Base-by-base conservation (phyloP, 2,888 invertebrate genomes). In the Eristalis arbustorum region DNA sequence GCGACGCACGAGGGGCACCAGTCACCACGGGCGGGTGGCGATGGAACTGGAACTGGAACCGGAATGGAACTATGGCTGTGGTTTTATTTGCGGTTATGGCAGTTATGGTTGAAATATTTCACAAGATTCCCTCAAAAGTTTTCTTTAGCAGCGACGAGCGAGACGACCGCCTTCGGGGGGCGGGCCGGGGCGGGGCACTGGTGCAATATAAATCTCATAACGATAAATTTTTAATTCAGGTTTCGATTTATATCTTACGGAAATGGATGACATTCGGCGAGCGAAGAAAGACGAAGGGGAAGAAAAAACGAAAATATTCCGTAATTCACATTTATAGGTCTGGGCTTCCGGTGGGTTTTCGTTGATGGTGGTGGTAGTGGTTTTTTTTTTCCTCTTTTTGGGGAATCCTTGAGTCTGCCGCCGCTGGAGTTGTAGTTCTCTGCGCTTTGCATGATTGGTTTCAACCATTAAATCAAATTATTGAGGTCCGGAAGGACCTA, bases 381-480 rank as follows among this genome's bases (percentile, higher is more conserved):
- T n/a, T n/a, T 68, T 62, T 67, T 13, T 22, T 42, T 76, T 57
- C 11, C 18, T 49, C 57, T n/a, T 28, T 13, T 14, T 49, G 3
- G 25, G 59, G 22, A 40, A 18, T 37, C 37, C 62, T 57, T 56
- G 63, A 42, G 56, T 66, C 34, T 62, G 76, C 56, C 3, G 23
- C 28, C 49, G 23, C 28, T 62, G 62, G 23, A 57, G 69, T 67
- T 40, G 67, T 59, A 75, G 66, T 67, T 66, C 25, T n/a, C n/a
- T 67, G 25, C 68, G 49, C 28, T 69, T 69, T 69, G 76, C 76
- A 77, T 77, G 77, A 77, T 69, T 77, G 77, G 63, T 63, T 77
- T 69, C 57, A 69, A 63, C 69, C 77, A 77, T 77, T 69, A 77
- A 77, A 77, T 69, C 37, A 69, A 67, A 75, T 75, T 75, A 75